Evolutionary conservation across 2,888 invertebrate species (phyloP).

Genomic region (Melanostoma scalare): DNA sequence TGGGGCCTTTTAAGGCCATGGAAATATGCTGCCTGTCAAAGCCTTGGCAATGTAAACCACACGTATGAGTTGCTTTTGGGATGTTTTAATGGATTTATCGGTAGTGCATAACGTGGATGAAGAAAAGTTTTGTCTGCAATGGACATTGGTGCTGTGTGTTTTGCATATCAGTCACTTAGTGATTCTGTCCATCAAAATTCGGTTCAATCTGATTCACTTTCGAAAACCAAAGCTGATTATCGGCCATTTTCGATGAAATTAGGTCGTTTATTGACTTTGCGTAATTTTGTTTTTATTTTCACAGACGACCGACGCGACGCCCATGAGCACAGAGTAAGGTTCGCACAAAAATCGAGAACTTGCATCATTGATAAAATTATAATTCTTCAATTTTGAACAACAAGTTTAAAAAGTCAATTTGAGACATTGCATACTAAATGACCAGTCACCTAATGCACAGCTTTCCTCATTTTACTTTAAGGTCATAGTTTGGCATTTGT

Average conservation of each 20-base stretch:
- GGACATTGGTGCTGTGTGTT: constrained; percentile 26
- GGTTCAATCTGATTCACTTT: constrained; percentile 56
- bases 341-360: too few relatives aligned
- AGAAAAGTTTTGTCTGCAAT: constrained; percentile 34
- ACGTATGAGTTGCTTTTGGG: constrained; percentile 19
- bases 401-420: too few relatives aligned
- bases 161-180: constrained; percentile 57
- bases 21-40: constrained; percentile 57
- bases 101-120: constrained; percentile 36
- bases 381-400: too few relatives aligned
- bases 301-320: too few relatives aligned
- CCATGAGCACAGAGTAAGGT: too few relatives aligned
- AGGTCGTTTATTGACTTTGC: constrained; percentile 29
- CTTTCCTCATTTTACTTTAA: too few relatives aligned
- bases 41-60: constrained; percentile 17
- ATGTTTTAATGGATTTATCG: constrained; percentile 62
- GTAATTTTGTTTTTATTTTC: not conserved
- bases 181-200: constrained; percentile 59
- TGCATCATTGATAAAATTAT: too few relatives aligned
- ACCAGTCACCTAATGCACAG: too few relatives aligned
- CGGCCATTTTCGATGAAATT: constrained; percentile 41
- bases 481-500: too few relatives aligned
- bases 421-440: too few relatives aligned
- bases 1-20: constrained; percentile 62
- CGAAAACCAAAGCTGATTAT: constrained; percentile 63